Conservation (phyloP, 2,113 vertebrate species). For the Terrapene triunguis region DNA sequence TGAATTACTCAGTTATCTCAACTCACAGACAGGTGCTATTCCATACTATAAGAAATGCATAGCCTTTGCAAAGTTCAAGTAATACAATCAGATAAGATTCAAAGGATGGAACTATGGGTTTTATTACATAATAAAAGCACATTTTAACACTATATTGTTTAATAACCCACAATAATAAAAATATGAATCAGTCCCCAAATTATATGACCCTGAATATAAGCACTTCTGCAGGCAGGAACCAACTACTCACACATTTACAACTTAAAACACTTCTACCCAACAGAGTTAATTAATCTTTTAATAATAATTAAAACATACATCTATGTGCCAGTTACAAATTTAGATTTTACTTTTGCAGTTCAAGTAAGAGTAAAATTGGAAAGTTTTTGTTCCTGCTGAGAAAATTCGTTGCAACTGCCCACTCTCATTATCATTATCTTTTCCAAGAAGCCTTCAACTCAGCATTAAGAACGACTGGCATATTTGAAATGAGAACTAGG, state of each 20-base stretch:
- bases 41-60: not conserved
- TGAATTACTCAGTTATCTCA: not conserved
- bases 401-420: not conserved
- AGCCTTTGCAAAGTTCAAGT: not conserved
- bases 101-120: not conserved
- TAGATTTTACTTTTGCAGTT: fast-evolving
- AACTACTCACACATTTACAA: not conserved
- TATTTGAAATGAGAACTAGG: slow-evolving; percentile 3
- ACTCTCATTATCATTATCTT: not conserved
- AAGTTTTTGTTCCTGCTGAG: not conserved
- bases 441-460: not conserved
- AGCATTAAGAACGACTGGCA: not conserved
- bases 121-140: not conserved
- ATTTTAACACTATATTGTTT: not conserved
- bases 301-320: not conserved
- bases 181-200: not conserved
- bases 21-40: not conserved
- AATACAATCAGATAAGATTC: not conserved
- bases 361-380: not conserved
- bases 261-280: not conserved
- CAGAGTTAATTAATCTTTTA: not conserved
- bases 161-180: not conserved
- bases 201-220: not conserved
- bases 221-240: not conserved
- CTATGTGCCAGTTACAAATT: fast-evolving